Base-by-base conservation (phyloP, 2,888 invertebrate genomes). In the Entomobrya proxima region DNA sequence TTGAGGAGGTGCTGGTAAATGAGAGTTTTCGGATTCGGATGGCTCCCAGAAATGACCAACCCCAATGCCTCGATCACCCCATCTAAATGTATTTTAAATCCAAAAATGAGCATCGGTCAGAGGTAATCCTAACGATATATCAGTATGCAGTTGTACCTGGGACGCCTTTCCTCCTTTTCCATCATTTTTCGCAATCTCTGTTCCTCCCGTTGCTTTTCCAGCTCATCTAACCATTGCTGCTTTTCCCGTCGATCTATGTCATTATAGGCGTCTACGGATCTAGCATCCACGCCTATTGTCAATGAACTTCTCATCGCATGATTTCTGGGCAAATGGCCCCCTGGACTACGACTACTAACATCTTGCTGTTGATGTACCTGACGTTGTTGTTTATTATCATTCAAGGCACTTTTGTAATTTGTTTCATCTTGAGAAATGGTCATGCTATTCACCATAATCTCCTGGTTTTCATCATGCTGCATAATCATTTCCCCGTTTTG, bases 11-110 rank as follows among this genome's bases (percentile, higher is more conserved):
- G 11, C 92, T 91, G 90, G 90, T n/a, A 90, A 72, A 27, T 88
- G 83, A 13, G 89, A 88, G 85, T 86, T 86, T 30, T 87, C 75
- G 3, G 87, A 76, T 11, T 85, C 85, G 93, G 94, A 5, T 1
- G 94, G 94, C 89, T 94, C 94, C 95, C 95, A 95, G 44, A 95
- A 93, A 81, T 94, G 94, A 15, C 94, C 94, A 1, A 94, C 94
- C 61, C 94, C 94, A 37, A 94, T 94, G 1, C 94, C 94, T 84
- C 94, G 93, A 91, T 95, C 95, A 11, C 95, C 95, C 96, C 96
- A 96, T 88, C 95, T 94, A 21, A n/a, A n/a, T n/a, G n/a, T n/a
- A n/a, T n/a, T n/a, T n/a, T 27, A 21, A 32, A 32, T 52, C 30
- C 13, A 61, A 27, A 15, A 11, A n/a, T n/a, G n/a, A n/a, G n/a